Conservation (phyloP, 2,113 vertebrate genomes). For the Lamprotornis superbus region DNA sequence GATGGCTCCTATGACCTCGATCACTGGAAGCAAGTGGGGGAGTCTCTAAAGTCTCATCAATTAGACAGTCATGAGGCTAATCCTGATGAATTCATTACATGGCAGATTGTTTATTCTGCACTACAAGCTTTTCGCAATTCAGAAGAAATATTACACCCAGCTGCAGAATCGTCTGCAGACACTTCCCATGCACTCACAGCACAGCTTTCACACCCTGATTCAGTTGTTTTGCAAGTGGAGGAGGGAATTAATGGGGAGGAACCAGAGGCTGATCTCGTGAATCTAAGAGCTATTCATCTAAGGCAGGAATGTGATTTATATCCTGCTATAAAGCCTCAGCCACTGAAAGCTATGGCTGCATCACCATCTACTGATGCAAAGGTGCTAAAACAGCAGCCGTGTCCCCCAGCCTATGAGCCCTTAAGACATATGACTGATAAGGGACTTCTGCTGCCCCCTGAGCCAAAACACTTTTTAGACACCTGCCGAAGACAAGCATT, state of each 20-base stretch:
- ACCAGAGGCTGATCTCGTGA: accelerated
- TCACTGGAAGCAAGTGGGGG: background rate
- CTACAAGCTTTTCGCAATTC: accelerated
- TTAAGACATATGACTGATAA: background rate
- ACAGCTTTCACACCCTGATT: accelerated
- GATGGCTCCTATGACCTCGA: background rate
- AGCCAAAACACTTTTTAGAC: background rate
- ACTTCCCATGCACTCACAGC: background rate
- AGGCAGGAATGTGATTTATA: background rate
- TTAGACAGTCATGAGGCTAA: background rate
- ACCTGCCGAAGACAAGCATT: background rate
- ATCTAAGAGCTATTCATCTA: background rate
- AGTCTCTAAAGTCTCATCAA: background rate
- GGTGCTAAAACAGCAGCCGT: background rate
- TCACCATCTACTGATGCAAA: background rate
- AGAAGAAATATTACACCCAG: background rate
- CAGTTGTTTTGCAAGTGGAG: background rate
- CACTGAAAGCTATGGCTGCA: background rate
- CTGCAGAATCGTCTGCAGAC: accelerated
- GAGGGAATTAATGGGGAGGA: background rate
- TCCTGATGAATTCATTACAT: background rate
- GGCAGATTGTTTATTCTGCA: background rate
- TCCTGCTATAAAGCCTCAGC: background rate
- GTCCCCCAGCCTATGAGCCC: background rate
- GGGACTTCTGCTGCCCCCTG: background rate